Evolutionary conservation across 2,797 vertebrate genomes (phyloP), one percentile per base, ranked within the genome.

Genomic region (Oryzias sinensis): DNA sequence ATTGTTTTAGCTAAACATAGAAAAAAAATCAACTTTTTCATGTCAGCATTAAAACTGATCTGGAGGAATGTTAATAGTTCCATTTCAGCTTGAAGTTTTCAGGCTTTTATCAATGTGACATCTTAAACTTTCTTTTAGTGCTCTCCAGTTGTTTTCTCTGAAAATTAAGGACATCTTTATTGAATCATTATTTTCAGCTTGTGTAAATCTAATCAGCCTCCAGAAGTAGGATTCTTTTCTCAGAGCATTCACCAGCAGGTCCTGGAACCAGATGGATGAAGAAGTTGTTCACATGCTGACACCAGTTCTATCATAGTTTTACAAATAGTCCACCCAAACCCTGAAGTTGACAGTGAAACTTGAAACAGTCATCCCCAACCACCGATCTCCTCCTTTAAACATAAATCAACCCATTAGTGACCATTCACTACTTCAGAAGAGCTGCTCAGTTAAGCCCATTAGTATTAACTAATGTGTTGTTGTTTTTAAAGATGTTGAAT

Each of bases 221-320:
- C 55, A 62, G 51, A 61, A 61, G 49, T 52, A 59, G 48, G 46
- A 70, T 72, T 68, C 55, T 69, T 46, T 22, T 55, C 53, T n/a
- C n/a, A n/a, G n/a, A n/a, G n/a, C n/a, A n/a, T n/a, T n/a, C n/a
- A n/a, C n/a, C n/a, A n/a, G n/a, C n/a, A n/a, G n/a, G n/a, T n/a
- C n/a, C 60, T 44, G 1, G 43, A 47, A 64, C 62, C 79, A 75
- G 71, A 80, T 74, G 65, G 77, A 70, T 44, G 14, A 61, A 43
- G 51, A n/a, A n/a, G n/a, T n/a, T n/a, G n/a, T n/a, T n/a, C n/a
- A n/a, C n/a, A n/a, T n/a, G n/a, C n/a, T n/a, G n/a, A n/a, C n/a
- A n/a, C 37, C 71, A 49, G 66, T 52, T 62, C 49, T 55, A 63
- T 71, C 47, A n/a, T 46, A 20, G 25, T 14, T 33, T 65, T 63